Percentiles rank a stretch among this genome's conserved stretches.
phyloP scores from a whole-genome alignment of 2,797 vertebrate species.

The Pogonophryne albipinna region DNA sequence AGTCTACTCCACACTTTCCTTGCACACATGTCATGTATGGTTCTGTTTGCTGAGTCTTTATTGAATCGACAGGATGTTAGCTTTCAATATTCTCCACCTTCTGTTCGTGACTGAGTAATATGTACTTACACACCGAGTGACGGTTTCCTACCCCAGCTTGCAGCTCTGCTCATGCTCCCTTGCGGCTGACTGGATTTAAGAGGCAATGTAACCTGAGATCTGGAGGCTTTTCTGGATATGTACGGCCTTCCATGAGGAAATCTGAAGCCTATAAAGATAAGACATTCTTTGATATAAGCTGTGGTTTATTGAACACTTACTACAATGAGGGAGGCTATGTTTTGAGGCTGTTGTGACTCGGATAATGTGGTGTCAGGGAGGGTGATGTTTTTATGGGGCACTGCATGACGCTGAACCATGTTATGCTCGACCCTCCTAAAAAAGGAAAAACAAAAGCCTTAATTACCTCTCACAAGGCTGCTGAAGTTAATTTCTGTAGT shows the following conservation, averaged over 20 bases:
- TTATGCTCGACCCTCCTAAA: background rate
- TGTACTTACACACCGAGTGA: conserved; percentile 43
- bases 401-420: conserved; percentile 9
- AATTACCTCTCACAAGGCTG: conserved; percentile 75
- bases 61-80: conserved; percentile 42
- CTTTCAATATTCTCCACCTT: conserved; percentile 49
- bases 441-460: conserved; percentile 24
- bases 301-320: conserved; percentile 14
- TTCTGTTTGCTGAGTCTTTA: conserved; percentile 46
- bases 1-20: background rate
- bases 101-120: conserved; percentile 35
- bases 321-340: background rate
- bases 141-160: conserved; percentile 44
- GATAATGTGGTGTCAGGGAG: conserved; percentile 13
- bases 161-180: conserved; percentile 24
- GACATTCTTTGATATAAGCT: conserved; percentile 1
- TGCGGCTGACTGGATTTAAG: conserved; percentile 38
- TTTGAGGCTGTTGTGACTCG: conserved; percentile 18
- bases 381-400: conserved; percentile 35
- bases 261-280: background rate
- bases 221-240: conserved; percentile 37
- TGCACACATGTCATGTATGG: background rate
- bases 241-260: conserved; percentile 24
- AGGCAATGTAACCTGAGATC: conserved; percentile 54
- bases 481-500: conserved; percentile 74